These are phyloP conservation scores for Alaudala cheleensis DNA, from an alignment of 2,113 vertebrate species.

Conservation along the genomic window DNA sequence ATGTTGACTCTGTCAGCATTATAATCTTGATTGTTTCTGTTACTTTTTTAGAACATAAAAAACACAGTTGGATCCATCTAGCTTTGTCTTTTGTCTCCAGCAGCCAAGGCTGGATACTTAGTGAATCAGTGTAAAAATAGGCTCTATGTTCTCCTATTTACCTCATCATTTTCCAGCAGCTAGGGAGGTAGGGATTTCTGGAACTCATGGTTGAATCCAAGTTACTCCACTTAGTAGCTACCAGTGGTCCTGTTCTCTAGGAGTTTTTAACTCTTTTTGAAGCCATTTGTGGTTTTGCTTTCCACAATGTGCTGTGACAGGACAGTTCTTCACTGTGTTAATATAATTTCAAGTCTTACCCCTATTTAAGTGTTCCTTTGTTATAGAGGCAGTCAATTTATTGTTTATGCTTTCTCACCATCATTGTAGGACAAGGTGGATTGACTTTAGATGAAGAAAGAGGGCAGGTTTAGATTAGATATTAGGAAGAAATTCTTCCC, in stretches of 20 bases:
- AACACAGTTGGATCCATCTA: not conserved
- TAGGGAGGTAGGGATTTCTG: not conserved
- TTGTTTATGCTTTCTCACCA: not conserved
- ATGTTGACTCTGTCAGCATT: not conserved
- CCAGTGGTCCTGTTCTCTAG: not conserved
- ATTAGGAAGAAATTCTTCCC: not conserved
- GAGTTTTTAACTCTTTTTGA: not conserved
- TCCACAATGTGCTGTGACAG: not conserved
- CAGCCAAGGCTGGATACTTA: not conserved
- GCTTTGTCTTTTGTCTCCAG: conserved; percentile 5
- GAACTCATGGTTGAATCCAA: not conserved
- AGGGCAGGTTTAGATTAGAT: not conserved
- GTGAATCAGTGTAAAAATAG: not conserved
- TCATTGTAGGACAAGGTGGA: not conserved
- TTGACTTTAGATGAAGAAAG: not conserved
- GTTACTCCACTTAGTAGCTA: not conserved
- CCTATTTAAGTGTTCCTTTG: not conserved
- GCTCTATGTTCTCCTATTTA: not conserved
- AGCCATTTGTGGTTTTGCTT: not conserved
- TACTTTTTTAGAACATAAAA: not conserved
- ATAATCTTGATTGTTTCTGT: not conserved
- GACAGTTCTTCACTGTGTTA: not conserved
- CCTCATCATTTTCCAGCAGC: not conserved
- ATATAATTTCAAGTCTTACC: not conserved
- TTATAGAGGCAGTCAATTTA: not conserved